Percentiles rank a stretch among this genome's conserved stretches.
These are phyloP conservation scores for Numenius arquata DNA, from an alignment of 2,113 vertebrate species.

Conservation along the genomic window DNA sequence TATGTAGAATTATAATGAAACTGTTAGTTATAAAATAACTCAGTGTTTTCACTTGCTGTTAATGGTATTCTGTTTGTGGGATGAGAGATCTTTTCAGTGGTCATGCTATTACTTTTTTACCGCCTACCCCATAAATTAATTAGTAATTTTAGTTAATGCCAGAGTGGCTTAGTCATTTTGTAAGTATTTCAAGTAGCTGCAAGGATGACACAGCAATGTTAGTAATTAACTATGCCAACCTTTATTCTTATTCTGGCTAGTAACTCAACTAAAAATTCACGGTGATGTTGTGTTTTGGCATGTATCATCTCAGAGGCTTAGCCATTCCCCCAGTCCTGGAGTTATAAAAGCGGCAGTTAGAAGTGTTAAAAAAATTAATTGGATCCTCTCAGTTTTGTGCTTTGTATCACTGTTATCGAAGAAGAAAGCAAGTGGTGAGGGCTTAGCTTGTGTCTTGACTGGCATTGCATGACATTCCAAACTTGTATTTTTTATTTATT, in stretches of 20 bases:
- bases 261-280: not conserved
- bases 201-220: conserved; percentile 27
- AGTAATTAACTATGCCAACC: conserved; percentile 20
- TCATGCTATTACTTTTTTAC: conserved; percentile 2
- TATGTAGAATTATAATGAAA: not conserved
- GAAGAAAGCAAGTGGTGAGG: not conserved
- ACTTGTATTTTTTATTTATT: not conserved
- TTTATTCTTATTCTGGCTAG: not conserved
- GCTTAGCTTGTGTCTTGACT: not conserved
- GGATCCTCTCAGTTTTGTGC: not conserved
- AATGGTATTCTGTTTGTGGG: not conserved
- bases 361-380: not conserved
- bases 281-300: not conserved
- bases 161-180: not conserved
- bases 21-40: not conserved
- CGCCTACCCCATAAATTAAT: conserved; percentile 25
- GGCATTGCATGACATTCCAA: not conserved
- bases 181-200: not conserved
- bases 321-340: not conserved
- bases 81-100: not conserved
- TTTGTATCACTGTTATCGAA: not conserved
- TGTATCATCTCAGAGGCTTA: not conserved
- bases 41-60: not conserved
- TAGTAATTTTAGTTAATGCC: conserved; percentile 29
- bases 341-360: not conserved